Percentiles rank a stretch among this genome's conserved stretches.
phyloP scores from a whole-genome alignment of 2,888 invertebrate genomes.

The Campoplex nolae region DNA sequence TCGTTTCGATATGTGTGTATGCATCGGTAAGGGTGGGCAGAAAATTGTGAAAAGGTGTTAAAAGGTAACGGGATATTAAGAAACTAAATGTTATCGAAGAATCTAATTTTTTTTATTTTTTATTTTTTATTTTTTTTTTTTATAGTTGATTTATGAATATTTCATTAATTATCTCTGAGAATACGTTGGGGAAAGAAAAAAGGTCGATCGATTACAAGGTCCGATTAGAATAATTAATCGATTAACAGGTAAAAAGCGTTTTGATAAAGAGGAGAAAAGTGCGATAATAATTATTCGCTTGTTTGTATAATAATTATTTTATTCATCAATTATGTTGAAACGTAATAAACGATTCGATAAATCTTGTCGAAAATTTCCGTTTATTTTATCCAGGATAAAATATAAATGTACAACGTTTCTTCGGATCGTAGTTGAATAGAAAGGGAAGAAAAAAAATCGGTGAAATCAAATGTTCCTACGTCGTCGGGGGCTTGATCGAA shows the following conservation, averaged over 20 bases:
- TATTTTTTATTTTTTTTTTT: neutral
- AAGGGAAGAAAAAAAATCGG: neutral
- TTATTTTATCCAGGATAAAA: too few relatives aligned
- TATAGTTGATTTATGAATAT: neutral
- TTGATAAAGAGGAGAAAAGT: neutral
- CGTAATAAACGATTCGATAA: neutral
- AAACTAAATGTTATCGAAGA: neutral
- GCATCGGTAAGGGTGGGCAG: neutral
- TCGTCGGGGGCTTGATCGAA: slow-evolving; percentile 30
- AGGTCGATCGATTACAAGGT: neutral
- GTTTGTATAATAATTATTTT: neutral
- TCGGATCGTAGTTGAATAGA: neutral
- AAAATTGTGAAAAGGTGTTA: neutral
- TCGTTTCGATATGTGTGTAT: neutral
- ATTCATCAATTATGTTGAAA: neutral
- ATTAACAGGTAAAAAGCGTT: neutral
- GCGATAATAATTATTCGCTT: neutral
- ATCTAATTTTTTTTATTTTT: too few relatives aligned
- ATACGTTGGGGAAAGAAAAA: neutral
- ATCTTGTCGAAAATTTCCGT: too few relatives aligned
- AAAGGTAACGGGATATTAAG: neutral
- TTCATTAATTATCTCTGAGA: neutral
- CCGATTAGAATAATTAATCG: neutral
- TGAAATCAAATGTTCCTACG: neutral
- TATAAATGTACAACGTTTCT: neutral